Evolutionary conservation across 2,888 invertebrate species (phyloP).

Genomic region (Sceliomorpha sp.): DNA sequence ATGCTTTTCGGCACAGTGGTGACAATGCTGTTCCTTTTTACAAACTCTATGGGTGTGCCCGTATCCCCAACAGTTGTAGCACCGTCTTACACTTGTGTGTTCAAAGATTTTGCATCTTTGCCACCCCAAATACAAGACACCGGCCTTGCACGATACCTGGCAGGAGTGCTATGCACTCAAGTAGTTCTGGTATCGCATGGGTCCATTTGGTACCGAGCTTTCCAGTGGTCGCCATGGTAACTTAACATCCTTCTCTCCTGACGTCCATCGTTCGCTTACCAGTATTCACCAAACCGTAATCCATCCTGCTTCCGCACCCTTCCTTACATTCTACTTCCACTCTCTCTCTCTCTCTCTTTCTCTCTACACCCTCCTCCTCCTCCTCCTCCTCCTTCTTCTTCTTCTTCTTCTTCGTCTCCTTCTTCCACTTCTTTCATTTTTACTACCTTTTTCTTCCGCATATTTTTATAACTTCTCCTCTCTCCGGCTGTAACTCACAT

Average conservation of each 20-base stretch:
- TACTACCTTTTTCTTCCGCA: background rate
- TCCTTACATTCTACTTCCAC: constrained; percentile 26
- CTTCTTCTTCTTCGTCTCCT: too few species aligned
- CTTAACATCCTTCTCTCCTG: constrained; percentile 52
- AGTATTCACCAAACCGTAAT: constrained; percentile 34
- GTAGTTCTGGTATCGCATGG: constrained; percentile 53
- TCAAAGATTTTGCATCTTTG: too few species aligned
- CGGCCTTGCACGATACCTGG: constrained; percentile 41
- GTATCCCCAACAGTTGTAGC: too few species aligned
- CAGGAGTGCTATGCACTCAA: constrained; percentile 50
- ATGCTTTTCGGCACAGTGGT: too few species aligned
- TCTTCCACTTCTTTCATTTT: background rate
- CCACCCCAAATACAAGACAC: too few species aligned
- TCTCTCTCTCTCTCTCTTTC: constrained; percentile 12
- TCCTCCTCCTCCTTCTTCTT: constrained; percentile 20
- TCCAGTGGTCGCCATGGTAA: constrained; percentile 61
- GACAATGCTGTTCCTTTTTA: too few species aligned
- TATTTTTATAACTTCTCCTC: constrained; percentile 22
- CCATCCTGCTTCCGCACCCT: constrained; percentile 50
- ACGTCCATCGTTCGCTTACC: constrained; percentile 51
- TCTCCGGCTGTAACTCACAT: constrained; percentile 15
- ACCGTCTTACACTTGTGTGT: too few species aligned
- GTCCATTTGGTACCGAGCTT: constrained; percentile 60
- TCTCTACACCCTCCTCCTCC: constrained; percentile 22
- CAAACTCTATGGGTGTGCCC: too few species aligned